Percentiles rank a stretch among this genome's conserved stretches.
Conservation (phyloP, 2,113 vertebrate genomes). For the Dendropsophus ebraccatus region DNA sequence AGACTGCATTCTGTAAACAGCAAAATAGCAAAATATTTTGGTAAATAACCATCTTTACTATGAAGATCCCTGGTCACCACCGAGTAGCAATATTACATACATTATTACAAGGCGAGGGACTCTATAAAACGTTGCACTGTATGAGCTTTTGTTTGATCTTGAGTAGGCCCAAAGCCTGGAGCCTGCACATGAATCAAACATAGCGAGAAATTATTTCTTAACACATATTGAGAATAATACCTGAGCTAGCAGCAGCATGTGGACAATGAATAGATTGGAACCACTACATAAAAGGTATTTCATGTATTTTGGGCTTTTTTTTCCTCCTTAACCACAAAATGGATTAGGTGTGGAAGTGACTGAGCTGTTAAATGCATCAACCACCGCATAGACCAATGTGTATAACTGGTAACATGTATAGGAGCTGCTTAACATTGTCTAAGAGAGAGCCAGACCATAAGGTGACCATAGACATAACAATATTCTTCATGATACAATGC, state of each 20-base stretch:
- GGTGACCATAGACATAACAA: neutral
- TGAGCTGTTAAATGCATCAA: neutral
- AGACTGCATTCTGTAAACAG: neutral
- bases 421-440: neutral
- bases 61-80: neutral
- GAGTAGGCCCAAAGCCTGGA: slow-evolving; percentile 29
- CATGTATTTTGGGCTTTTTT: too few relatives aligned
- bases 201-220: neutral
- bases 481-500: neutral
- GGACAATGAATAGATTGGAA: neutral
- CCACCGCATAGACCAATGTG: neutral
- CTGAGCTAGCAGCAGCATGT: neutral
- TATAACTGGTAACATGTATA: neutral
- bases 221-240: neutral
- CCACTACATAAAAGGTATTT: neutral
- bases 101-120: neutral
- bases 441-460: neutral
- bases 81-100: neutral
- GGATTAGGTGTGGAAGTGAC: neutral
- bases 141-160: slow-evolving; percentile 15
- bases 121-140: neutral
- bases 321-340: neutral
- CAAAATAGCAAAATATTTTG: neutral
- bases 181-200: slow-evolving; percentile 17
- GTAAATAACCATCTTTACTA: neutral